These are phyloP conservation scores for Aspidiotus destructor DNA, from an alignment of 2,888 invertebrate species.

Conservation along the genomic window DNA sequence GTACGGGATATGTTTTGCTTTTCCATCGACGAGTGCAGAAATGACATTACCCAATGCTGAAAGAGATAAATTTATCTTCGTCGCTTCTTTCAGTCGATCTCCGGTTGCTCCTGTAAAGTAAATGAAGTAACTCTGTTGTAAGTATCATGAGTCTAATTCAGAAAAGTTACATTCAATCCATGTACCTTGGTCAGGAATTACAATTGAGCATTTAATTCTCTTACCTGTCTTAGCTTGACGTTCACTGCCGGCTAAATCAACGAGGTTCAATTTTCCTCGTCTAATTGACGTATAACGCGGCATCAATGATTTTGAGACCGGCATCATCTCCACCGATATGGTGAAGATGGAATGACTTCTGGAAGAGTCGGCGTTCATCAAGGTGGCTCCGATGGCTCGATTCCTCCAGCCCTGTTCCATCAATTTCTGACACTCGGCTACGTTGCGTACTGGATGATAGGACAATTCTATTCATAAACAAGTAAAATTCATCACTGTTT, in stretches of 20 bases:
- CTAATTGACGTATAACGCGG: constrained; percentile 43
- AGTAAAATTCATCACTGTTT: background rate
- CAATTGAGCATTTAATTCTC: too few relatives aligned
- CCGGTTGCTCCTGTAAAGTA: constrained; percentile 69
- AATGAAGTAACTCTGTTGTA: too few relatives aligned
- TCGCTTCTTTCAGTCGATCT: constrained; percentile 74
- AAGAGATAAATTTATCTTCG: constrained; percentile 77
- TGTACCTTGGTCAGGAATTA: background rate
- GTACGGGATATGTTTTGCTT: constrained; percentile 69
- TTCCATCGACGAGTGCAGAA: constrained; percentile 73
- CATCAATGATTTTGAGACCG: constrained; percentile 42
- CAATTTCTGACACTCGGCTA: constrained; percentile 62
- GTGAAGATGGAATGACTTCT: constrained; percentile 82
- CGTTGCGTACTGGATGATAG: constrained; percentile 66
- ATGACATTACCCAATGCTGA: constrained; percentile 84
- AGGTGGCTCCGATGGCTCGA: constrained; percentile 70
- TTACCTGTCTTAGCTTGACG: constrained; percentile 64
- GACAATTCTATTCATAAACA: constrained; percentile 49
- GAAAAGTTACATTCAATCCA: background rate
- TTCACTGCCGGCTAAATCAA: constrained; percentile 82
- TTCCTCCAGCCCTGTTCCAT: constrained; percentile 68
- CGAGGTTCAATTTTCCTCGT: constrained; percentile 70
- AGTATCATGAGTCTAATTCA: background rate
- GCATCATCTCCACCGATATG: constrained; percentile 70
- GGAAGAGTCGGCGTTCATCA: constrained; percentile 81